Percentiles rank a stretch among this genome's conserved stretches.
Evolutionary conservation across 1,140 invertebrate species (phyloP).

Genomic region (Conus ventricosus): DNA sequence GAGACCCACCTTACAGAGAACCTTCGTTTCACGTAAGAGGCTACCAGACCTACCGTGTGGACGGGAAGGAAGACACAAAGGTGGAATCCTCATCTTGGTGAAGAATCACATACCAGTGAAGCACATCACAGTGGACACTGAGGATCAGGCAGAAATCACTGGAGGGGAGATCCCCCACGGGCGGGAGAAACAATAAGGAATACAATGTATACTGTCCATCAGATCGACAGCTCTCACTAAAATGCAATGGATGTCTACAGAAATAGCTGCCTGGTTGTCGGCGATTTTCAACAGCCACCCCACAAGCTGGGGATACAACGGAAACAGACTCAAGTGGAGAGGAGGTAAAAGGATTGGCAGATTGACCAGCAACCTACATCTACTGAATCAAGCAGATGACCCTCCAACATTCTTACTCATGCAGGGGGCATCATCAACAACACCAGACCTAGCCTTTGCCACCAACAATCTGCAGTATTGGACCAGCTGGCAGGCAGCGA

Average conservation of each 20-base stretch:
- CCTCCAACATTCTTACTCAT: constrained; percentile 16
- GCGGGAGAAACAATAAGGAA: background rate
- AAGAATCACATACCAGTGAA: background rate
- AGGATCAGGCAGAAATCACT: background rate
- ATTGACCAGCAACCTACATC: constrained; percentile 20
- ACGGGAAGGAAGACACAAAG: too few relatives aligned
- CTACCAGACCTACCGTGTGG: background rate
- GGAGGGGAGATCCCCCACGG: background rate
- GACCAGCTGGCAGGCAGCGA: constrained; percentile 29
- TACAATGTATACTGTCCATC: constrained; percentile 21
- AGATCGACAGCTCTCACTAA: background rate
- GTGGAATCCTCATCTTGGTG: background rate
- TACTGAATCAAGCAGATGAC: too few relatives aligned
- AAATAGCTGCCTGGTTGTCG: constrained; percentile 17
- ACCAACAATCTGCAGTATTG: background rate
- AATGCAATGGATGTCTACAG: background rate
- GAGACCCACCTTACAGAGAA: background rate
- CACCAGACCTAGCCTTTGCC: too few relatives aligned
- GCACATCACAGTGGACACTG: background rate
- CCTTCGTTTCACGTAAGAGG: background rate
- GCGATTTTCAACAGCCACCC: constrained; percentile 35
- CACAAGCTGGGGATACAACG: too few relatives aligned
- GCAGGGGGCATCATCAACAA: background rate
- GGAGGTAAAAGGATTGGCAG: too few relatives aligned
- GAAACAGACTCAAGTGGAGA: constrained; percentile 16